Evolutionary conservation across 2,797 vertebrate species (phyloP), one percentile per base, ranked within the genome.

Genomic region (Hapalemur alaotrensis): DNA sequence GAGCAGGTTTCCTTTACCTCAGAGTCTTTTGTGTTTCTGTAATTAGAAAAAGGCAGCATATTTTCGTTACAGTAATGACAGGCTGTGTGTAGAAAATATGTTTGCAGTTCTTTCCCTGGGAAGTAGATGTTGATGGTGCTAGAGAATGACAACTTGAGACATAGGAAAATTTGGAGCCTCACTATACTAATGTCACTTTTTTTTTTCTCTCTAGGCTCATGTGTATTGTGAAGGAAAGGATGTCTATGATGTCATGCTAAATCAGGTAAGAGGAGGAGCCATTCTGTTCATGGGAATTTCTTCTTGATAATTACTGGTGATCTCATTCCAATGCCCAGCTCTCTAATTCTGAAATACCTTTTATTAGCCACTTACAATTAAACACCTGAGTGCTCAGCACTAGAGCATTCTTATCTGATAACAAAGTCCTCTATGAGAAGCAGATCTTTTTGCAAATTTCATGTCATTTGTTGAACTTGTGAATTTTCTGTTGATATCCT

Each of bases 211-310:
- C 69, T 97, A 99, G 99, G 99, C 99, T 80, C 99, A 99, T 46
- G 99, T 99, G 63, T 99, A 99, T 97, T 97, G 94, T 92, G 99
- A 99, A 97, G 99, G 99, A 82, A 98, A 98, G 1, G 98, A 99
- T 72, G 97, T 99, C 82, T 99, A 99, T 52, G 99, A 99, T 17
- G 98, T 99, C 72, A 99, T 99, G 99, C 97, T 99, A 7, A 99
- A 99, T 98, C 99, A 99, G 99, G 99, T 99, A 98, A 98, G 97
- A 48, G 8, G 25, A 57, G 32, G 15, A 89, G 1, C 25, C 18
- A 12, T 86, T 91, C 25, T 90, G 38, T 35, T 72, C 69, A 41
- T 92, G 15, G 23, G 9, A 88, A 54, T 90, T 43, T 88, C 32
- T 94, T 59, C 14, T 86, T 93, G 23, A 12, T 78, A 41, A 59